Conservation (phyloP, 2,113 vertebrate genomes). For the Microtus ochrogaster region DNA sequence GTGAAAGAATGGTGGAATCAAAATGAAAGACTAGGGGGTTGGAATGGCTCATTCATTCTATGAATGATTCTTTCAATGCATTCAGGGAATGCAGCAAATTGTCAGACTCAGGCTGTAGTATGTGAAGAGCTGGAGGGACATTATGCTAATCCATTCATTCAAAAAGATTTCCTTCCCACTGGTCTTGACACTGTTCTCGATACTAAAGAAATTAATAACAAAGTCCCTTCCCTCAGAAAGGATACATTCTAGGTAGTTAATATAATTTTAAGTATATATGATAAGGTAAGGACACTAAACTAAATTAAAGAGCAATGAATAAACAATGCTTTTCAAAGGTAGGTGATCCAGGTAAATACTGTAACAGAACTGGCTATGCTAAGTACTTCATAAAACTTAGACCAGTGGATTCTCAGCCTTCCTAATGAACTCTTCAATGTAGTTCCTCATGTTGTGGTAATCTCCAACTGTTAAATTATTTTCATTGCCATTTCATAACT, state of each 20-base stretch:
- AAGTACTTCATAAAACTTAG: neutral
- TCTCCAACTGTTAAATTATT: neutral
- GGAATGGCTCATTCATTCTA: slow-evolving; percentile 45
- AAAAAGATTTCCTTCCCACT: slow-evolving; percentile 15
- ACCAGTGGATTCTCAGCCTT: neutral
- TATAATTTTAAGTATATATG: slow-evolving; percentile 35
- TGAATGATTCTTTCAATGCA: neutral
- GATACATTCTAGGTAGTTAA: slow-evolving; percentile 18
- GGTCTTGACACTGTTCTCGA: neutral
- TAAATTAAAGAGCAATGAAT: slow-evolving; percentile 34
- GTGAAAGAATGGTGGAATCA: slow-evolving; percentile 68
- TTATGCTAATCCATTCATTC: neutral
- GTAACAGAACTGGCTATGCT: slow-evolving; percentile 21
- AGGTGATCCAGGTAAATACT: neutral
- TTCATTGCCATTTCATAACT: neutral
- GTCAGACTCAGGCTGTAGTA: neutral
- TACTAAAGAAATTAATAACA: neutral
- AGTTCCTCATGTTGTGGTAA: neutral
- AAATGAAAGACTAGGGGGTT: slow-evolving; percentile 54
- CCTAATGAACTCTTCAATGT: neutral
- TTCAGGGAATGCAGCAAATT: slow-evolving; percentile 28
- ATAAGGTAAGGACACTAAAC: neutral
- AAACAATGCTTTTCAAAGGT: neutral
- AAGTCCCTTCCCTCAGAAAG: neutral
- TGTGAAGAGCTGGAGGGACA: neutral